Evolutionary conservation across 1,140 invertebrate species (phyloP).

Genomic region (Cheumatopsyche charites): DNA sequence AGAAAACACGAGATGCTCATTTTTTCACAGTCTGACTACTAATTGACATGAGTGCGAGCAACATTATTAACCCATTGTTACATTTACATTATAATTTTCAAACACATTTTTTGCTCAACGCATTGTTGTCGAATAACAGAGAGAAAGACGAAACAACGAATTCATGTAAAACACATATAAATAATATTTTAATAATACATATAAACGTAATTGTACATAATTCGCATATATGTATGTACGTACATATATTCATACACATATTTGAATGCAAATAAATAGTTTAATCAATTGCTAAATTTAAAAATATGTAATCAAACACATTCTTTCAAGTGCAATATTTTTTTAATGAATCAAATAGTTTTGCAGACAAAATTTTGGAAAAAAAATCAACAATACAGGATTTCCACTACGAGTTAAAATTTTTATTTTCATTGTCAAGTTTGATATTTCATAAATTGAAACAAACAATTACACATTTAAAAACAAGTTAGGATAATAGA

Average conservation of each 20-base stretch:
- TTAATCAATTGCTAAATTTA: too few species aligned
- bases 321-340: conserved; percentile 17
- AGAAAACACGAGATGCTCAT: conserved; percentile 43
- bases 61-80: conserved; percentile 46
- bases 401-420: too few species aligned
- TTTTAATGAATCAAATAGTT: conserved; percentile 6
- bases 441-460: too few species aligned
- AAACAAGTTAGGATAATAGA: too few species aligned
- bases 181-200: background rate
- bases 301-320: background rate
- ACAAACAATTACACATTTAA: too few species aligned
- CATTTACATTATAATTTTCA: conserved; percentile 23
- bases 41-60: conserved; percentile 50
- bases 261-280: too few species aligned
- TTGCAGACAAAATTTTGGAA: conserved; percentile 26
- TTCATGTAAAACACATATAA: background rate
- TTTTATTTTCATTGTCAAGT: too few species aligned
- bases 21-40: conserved; percentile 49
- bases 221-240: too few species aligned
- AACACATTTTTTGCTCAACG: conserved; percentile 15
- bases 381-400: too few species aligned
- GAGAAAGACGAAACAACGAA: background rate
- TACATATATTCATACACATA: too few species aligned
- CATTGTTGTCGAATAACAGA: conserved; percentile 1
- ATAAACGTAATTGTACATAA: too few species aligned